Evolutionary conservation across 2,113 vertebrate genomes (phyloP), one percentile per base, ranked within the genome.

Genomic region (Suncus etruscus): DNA sequence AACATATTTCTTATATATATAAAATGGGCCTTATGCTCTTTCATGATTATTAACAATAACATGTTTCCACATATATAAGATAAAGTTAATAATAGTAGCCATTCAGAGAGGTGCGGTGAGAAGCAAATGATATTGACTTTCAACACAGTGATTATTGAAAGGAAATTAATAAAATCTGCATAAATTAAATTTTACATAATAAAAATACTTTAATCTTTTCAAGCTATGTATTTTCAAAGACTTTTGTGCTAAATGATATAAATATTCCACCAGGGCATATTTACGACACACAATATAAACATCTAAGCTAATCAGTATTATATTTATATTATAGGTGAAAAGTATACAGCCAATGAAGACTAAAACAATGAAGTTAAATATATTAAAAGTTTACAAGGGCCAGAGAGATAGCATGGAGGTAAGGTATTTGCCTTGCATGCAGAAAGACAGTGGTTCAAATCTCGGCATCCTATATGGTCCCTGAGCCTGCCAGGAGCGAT

Each of bases 1-100:
- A 61, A 93, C 63, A 83, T 66, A 48, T 9, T 73, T 86, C 79
- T 88, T 15, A 70, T 90, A 79, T 6, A 61, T 93, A 18, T 16
- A 86, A 92, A 93, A 54, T n/a, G 8, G 20, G 14, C 48, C 63
- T 24, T 15, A 47, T 50, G 29, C 29, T 69, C 69, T 47, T 76
- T 63, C 65, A 75, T 69, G 25, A 61, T 4, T 11, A 8, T 82
- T 79, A 24, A 50, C 39, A 39, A 39, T 45, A 9, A 68, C 66
- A 61, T 79, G 77, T 66, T 80, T 25, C 27, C 22, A 88, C 10
- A 74, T 65, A 4, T 70, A 4, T 45, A 83, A 73, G 6, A 84
- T 51, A 16, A 76, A 86, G 4, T 0, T 45, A 48, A 47, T 48
- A 66, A 70, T 2, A 51, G 50, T 7, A 45, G 9, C 29, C 48